Evolutionary conservation across 2,888 invertebrate species (phyloP).

Genomic region (Papilio demoleus): DNA sequence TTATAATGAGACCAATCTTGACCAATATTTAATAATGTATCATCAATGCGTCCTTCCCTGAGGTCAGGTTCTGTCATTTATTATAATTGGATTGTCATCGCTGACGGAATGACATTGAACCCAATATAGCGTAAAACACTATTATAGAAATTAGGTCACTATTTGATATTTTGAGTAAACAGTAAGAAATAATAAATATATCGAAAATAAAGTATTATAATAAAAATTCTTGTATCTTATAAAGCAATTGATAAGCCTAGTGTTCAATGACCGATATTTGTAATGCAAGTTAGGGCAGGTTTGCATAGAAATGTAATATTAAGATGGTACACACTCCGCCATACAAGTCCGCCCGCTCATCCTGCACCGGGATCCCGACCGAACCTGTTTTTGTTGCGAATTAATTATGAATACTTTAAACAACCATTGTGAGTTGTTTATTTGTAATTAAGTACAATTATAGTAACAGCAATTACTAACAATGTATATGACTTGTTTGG

Average conservation of each 20-base stretch:
- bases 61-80: neutral
- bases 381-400: slow-evolving; percentile 75
- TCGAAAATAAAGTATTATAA: neutral
- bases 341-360: slow-evolving; percentile 39
- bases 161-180: too few species aligned
- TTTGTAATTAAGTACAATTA: slow-evolving; percentile 79
- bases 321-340: slow-evolving; percentile 48
- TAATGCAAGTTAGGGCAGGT: slow-evolving; percentile 9
- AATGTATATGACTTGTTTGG: slow-evolving; percentile 53
- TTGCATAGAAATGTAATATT: slow-evolving; percentile 45
- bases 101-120: neutral
- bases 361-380: slow-evolving; percentile 38
- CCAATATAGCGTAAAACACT: neutral
- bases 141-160: too few species aligned
- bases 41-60: neutral
- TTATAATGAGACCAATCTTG: neutral
- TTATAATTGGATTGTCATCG: neutral
- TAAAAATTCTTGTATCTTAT: neutral
- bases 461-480: slow-evolving; percentile 71
- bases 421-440: slow-evolving; percentile 75
- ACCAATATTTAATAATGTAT: neutral
- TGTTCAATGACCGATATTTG: slow-evolving; percentile 28
- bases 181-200: too few species aligned
- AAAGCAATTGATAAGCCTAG: slow-evolving; percentile 6
- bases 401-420: slow-evolving; percentile 78